A percentile compares a stretch with the other conserved stretches of the same genome.
Conservation (phyloP, 1,140 invertebrate genomes). For the Drosophila setifemur region DNA sequence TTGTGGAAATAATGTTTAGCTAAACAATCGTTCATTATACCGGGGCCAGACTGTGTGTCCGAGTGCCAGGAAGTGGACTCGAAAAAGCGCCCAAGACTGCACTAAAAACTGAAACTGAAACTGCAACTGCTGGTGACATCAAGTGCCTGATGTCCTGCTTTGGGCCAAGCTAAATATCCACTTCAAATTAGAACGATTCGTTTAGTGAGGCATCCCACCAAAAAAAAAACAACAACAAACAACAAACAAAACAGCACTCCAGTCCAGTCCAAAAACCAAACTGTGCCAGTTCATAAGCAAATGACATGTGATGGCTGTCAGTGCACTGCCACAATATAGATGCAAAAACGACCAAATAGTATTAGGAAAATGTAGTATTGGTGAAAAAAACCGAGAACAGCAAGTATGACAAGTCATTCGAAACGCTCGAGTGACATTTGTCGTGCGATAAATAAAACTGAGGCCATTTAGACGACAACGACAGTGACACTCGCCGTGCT, state of each 20-base stretch:
- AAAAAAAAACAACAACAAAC: neutral
- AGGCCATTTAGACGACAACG: slow-evolving; percentile 57
- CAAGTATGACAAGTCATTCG: slow-evolving; percentile 43
- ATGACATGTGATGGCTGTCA: slow-evolving; percentile 46
- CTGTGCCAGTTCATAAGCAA: slow-evolving; percentile 56
- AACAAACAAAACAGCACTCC: neutral
- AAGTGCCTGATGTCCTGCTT: slow-evolving; percentile 43
- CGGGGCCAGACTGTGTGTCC: slow-evolving; percentile 14
- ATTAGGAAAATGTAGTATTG: too few relatives aligned
- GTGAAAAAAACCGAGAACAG: neutral
- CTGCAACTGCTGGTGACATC: slow-evolving; percentile 41
- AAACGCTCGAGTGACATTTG: slow-evolving; percentile 72
- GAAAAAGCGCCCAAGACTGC: slow-evolving; percentile 43
- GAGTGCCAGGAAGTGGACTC: slow-evolving; percentile 36
- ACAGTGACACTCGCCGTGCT: neutral
- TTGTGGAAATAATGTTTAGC: too few relatives aligned
- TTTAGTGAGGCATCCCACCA: neutral
- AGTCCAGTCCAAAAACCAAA: slow-evolving; percentile 6
- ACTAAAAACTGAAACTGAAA: slow-evolving; percentile 10
- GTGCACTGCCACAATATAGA: slow-evolving; percentile 14
- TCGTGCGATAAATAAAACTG: slow-evolving; percentile 70
- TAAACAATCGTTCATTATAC: neutral
- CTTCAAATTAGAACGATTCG: slow-evolving; percentile 49
- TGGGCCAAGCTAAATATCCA: slow-evolving; percentile 54
- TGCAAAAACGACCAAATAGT: slow-evolving; percentile 24